These are phyloP conservation scores for Resseliella maxima DNA, from an alignment of 2,888 invertebrate species.

Conservation along the genomic window DNA sequence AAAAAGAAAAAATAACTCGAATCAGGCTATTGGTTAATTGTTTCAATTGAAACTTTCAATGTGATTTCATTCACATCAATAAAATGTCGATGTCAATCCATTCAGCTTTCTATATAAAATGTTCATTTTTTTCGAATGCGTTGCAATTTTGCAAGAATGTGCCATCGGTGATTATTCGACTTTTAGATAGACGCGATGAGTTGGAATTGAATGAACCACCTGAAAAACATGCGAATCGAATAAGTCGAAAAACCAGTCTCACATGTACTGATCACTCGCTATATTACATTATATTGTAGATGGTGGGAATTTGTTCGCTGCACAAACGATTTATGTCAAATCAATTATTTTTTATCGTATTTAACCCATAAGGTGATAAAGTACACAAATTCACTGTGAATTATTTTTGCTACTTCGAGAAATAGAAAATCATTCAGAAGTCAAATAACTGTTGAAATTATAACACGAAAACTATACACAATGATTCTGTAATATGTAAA, in stretches of 20 bases:
- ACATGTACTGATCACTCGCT: background rate
- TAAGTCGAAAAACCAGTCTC: slow-evolving; percentile 50
- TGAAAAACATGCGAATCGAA: slow-evolving; percentile 7
- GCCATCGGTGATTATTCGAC: background rate
- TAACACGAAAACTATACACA: background rate
- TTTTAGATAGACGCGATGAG: background rate
- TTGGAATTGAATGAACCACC: background rate
- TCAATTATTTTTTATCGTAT: slow-evolving; percentile 8
- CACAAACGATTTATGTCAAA: slow-evolving; percentile 42
- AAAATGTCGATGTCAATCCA: background rate
- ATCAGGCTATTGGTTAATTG: background rate
- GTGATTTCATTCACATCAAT: background rate
- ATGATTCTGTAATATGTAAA: background rate
- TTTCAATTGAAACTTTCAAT: background rate
- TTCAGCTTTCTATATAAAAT: slow-evolving; percentile 28
- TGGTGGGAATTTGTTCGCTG: slow-evolving; percentile 3
- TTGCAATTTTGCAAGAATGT: background rate
- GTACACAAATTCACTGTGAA: background rate
- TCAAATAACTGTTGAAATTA: background rate
- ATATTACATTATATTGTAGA: background rate
- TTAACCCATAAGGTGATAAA: slow-evolving; percentile 14
- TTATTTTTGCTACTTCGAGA: background rate
- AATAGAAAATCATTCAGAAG: background rate
- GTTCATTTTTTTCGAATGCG: background rate
- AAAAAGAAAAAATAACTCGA: too few species aligned